Base-by-base conservation (phyloP, 2,113 vertebrate species). In the Pterocles burchelli region DNA sequence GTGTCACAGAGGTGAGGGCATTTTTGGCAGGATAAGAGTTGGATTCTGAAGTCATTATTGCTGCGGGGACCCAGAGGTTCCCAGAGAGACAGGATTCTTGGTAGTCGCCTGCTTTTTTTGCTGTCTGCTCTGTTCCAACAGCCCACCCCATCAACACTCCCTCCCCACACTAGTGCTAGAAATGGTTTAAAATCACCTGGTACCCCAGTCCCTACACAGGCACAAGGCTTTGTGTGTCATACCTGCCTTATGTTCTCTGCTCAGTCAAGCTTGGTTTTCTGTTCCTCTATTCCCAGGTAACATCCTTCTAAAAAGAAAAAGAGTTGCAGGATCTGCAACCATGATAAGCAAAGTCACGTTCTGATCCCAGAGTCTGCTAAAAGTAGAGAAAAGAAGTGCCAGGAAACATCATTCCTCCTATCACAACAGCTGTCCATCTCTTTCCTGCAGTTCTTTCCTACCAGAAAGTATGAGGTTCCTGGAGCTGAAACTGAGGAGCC, bases 61-160 rank as follows among this genome's bases (percentile, higher is more conserved):
- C 41, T 78, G 51, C 41, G 33, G 25, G 14, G 16, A 79, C 10
- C 7, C 34, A 77, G 29, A 62, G 14, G 6, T 15, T 66, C 13
- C 25, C 20, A 21, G 4, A 13, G 7, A 61, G 17, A n/a, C 11
- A 18, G 54, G 19, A 36, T 9, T 2, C 28, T 61, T 34, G 2
- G 19, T 5, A 36, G 3, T 5, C 19, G 51, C 43, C 15, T 21
- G 41, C 18, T 65, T 38, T 7, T 22, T 76, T 63, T 73, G 13
- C 6, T 43, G 3, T 6, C n/a, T 66, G 17, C 14, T 59, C 33
- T n/a, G 4, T 28, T 68, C 38, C 43, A 22, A 29, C 7, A 70
- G 13, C 3, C 9, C 34, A 65, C 4, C 2, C 10, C 2, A 1
- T 0, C 2, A 17, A 6, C 18, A 6, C 4, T 2, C 5, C 3